Base-by-base conservation (phyloP, 2,888 invertebrate genomes). In the Linnaemya tessellans region DNA sequence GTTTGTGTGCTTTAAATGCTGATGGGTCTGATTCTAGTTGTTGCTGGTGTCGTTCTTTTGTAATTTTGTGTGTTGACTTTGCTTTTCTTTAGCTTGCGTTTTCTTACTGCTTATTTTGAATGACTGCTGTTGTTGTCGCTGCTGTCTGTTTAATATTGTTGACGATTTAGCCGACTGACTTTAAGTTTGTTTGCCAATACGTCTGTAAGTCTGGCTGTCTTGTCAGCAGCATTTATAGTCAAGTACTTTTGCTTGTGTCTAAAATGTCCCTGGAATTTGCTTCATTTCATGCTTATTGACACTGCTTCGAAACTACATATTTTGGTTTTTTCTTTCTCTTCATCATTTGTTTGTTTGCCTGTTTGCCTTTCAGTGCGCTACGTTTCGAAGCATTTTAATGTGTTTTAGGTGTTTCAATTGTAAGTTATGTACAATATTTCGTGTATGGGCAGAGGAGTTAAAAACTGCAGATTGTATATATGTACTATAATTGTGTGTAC, bases 211-310 rank as follows among this genome's bases (percentile, higher is more conserved):
- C 49, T 77, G 77, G 13, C 49, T 83, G 77, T 64, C 82, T 78
- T 77, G 77, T 78, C 82, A 78, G 41, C 71, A 71, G 51, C 71
- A 71, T 83, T 83, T 83, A 49, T 65, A 70, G 77, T 49, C 65
- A 35, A 60, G 38, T 41, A 43, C 25, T 60, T 73, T 80, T 77
- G 80, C 54, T 80, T 56, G 62, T 80, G 65, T 80, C 62, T 58
- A 46, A 78, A 74, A 58, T 74, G 81, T 82, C 70, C 68, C 82
- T 82, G 82, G 79, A 80, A 71, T 85, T 82, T 74, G 74, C 73
- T 84, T 85, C 56, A 79, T 73, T 79, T 85, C 74, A 85, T 85
- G 74, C 85, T 85, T 85, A 82, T 85, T 81, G 82, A 85, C 82
- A 85, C 74, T 75, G 85, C 81, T 79, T 82, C 70, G 41, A 82